These are phyloP conservation scores for Uropsilus gracilis DNA, from an alignment of 2,113 vertebrate genomes.

Conservation along the genomic window DNA sequence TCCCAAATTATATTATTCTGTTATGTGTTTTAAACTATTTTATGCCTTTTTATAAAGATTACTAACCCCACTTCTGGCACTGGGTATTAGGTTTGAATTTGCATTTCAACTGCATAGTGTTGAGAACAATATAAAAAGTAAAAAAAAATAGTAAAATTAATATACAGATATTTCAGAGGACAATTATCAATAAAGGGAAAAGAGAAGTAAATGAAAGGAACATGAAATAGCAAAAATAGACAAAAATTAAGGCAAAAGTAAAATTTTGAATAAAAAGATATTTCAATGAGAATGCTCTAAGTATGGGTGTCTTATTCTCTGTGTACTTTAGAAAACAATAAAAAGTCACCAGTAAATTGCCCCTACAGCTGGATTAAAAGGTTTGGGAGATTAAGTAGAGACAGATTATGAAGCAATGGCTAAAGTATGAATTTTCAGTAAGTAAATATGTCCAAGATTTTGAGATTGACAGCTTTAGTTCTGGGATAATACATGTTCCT, in stretches of 20 bases:
- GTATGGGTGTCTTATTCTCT: neutral
- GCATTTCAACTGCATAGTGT: neutral
- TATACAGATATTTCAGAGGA: neutral
- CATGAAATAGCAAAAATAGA: neutral
- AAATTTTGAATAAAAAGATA: neutral
- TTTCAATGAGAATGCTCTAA: neutral
- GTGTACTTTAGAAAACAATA: neutral
- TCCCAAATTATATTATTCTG: neutral
- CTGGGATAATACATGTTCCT: neutral
- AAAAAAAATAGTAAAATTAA: neutral
- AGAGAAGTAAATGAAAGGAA: neutral
- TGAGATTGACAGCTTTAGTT: neutral
- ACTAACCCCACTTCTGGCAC: neutral
- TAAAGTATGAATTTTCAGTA: neutral
- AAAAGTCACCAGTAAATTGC: neutral
- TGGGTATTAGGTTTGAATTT: neutral
- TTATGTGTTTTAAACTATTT: constrained; percentile 25
- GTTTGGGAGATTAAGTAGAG: neutral
- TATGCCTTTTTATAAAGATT: constrained; percentile 16
- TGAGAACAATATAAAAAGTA: constrained; percentile 12
- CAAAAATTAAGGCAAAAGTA: neutral
- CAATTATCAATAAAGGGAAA: neutral
- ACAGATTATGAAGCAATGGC: neutral
- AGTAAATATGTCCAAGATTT: neutral
- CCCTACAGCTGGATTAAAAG: neutral